Percentiles rank a stretch among this genome's conserved stretches.
These are phyloP conservation scores for Takifugu bimaculatus DNA, from an alignment of 2,113 vertebrate species.

Conservation along the genomic window DNA sequence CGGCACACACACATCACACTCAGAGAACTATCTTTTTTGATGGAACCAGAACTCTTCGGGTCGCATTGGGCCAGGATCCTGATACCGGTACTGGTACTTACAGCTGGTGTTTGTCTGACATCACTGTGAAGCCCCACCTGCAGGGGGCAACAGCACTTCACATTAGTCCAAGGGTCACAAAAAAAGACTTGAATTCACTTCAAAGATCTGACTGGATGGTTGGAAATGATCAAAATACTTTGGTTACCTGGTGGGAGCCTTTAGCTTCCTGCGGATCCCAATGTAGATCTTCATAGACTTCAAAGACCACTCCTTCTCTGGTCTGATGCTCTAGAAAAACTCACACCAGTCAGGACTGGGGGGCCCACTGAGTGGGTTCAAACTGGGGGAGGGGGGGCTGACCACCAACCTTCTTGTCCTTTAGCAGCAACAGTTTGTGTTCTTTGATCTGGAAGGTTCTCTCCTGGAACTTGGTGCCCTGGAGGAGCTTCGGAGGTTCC, in stretches of 20 bases:
- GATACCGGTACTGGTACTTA: slow-evolving; percentile 68
- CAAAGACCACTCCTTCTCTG: slow-evolving; percentile 90
- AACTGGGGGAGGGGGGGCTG: background rate
- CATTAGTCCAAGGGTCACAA: too few relatives aligned
- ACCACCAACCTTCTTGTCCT: slow-evolving; percentile 86
- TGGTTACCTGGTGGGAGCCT: slow-evolving; percentile 85
- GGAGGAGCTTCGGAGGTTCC: slow-evolving; percentile 86
- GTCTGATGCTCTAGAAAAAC: slow-evolving; percentile 81
- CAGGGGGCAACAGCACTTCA: slow-evolving; percentile 14
- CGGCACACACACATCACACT: background rate
- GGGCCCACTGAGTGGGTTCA: background rate
- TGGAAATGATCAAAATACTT: too few relatives aligned
- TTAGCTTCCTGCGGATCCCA: slow-evolving; percentile 90
- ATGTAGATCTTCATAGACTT: slow-evolving; percentile 90
- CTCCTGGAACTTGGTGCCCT: slow-evolving; percentile 91
- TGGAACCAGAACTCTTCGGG: background rate
- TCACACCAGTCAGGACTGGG: background rate
- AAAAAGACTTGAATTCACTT: too few relatives aligned
- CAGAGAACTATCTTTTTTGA: background rate
- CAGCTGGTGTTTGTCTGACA: slow-evolving; percentile 91
- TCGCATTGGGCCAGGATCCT: too few relatives aligned
- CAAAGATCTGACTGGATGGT: background rate
- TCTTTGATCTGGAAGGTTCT: slow-evolving; percentile 87
- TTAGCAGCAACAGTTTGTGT: slow-evolving; percentile 86
- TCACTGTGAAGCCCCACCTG: slow-evolving; percentile 92